Evolutionary conservation across 2,888 invertebrate genomes (phyloP).

Genomic region (Nephrotoma appendiculata): DNA sequence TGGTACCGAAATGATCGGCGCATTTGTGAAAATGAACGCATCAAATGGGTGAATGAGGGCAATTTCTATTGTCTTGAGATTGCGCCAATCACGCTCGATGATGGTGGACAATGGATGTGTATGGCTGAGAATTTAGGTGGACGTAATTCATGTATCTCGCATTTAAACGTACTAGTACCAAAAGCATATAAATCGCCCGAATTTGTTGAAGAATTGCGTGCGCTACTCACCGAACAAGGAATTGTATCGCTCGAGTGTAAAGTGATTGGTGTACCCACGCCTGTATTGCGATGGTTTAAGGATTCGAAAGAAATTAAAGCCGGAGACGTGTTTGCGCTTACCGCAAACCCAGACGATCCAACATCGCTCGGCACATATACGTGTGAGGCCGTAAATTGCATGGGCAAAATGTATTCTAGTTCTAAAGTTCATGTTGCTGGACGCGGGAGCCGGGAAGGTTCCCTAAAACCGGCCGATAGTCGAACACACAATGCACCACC

Average conservation of each 20-base stretch:
- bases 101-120: constrained; percentile 75
- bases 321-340: constrained; percentile 76
- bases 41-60: constrained; percentile 67
- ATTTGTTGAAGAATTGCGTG: constrained; percentile 71
- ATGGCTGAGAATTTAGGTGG: constrained; percentile 65
- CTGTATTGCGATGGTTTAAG: constrained; percentile 61
- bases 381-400: constrained; percentile 77
- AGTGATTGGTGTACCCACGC: constrained; percentile 80
- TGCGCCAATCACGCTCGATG: constrained; percentile 64
- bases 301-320: constrained; percentile 79
- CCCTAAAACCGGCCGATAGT: constrained; percentile 50
- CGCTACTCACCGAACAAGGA: constrained; percentile 72
- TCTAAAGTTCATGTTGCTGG: constrained; percentile 73
- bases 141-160: constrained; percentile 58
- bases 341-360: constrained; percentile 70
- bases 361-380: constrained; percentile 77
- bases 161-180: constrained; percentile 67
- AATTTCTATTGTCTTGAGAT: constrained; percentile 75
- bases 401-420: constrained; percentile 71
- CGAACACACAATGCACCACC: constrained; percentile 38
- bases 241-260: constrained; percentile 85
- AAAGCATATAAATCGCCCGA: constrained; percentile 80
- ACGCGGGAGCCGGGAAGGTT: constrained; percentile 53
- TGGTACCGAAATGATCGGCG: constrained; percentile 76
- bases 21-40: constrained; percentile 58